Evolutionary conservation across 92 coral and sea anemone species (phyloP).

Genomic region (Epizoanthus fatuus): DNA sequence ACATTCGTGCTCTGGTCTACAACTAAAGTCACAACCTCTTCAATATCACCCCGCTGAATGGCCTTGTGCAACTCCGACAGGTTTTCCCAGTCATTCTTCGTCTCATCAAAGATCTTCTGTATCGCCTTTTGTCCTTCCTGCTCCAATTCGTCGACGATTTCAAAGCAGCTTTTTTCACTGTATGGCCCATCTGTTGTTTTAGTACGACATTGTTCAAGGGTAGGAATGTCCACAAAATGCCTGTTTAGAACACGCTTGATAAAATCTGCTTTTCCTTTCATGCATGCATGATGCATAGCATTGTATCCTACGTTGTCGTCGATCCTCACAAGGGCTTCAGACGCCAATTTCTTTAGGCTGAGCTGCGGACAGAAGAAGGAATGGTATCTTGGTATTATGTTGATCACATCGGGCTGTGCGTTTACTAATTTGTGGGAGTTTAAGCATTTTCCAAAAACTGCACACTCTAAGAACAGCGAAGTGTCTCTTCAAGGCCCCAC

Average conservation of each 20-base stretch:
- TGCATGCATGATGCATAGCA: not conserved
- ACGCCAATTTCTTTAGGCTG: not conserved
- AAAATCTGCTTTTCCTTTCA: not conserved
- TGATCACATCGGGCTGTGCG: not conserved
- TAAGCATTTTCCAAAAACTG: too few species aligned
- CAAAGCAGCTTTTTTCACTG: not conserved
- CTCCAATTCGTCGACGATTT: not conserved
- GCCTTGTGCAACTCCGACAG: conserved; percentile 26
- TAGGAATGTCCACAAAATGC: not conserved
- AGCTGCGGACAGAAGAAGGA: not conserved
- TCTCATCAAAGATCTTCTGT: not conserved
- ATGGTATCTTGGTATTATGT: not conserved
- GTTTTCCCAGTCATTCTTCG: conserved; percentile 9
- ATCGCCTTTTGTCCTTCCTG: conserved; percentile 5
- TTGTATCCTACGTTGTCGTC: not conserved
- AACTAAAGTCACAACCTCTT: conserved; percentile 8
- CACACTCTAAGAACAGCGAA: too few species aligned
- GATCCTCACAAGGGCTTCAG: conserved; percentile 8
- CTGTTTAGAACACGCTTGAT: not conserved
- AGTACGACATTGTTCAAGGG: not conserved
- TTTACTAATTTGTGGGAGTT: too few species aligned
- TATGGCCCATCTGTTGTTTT: not conserved
- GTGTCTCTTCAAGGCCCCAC: too few species aligned
- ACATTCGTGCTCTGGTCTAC: conserved; percentile 25
- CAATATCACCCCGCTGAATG: not conserved